Percentiles rank a stretch among this genome's conserved stretches.
Conservation (phyloP, 53 echinoderm and acorn worm genomes). For the Henricia sp. region DNA sequence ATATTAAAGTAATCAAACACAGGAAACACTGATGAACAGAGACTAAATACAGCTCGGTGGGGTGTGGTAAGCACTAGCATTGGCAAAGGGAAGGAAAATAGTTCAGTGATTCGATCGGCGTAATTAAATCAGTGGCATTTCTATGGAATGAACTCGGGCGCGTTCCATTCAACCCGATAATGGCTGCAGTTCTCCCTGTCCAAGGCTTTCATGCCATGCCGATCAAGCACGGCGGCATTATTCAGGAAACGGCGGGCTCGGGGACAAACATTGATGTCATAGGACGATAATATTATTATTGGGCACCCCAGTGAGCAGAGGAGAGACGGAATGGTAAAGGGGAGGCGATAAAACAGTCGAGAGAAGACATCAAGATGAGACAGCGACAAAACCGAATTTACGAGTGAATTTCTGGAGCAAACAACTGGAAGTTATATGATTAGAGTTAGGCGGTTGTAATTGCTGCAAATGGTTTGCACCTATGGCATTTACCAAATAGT, state of each 20-base stretch:
- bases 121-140: constrained; percentile 57
- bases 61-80: constrained; percentile 4
- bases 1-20: too few species aligned
- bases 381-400: constrained; percentile 19
- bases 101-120: constrained; percentile 39
- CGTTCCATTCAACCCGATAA: constrained; percentile 54
- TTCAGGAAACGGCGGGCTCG: constrained; percentile 11
- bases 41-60: constrained; percentile 1
- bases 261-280: constrained; percentile 59
- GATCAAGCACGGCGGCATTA: constrained; percentile 35
- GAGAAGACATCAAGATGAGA: constrained; percentile 11
- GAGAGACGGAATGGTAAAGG: neutral
- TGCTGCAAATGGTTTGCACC: neutral
- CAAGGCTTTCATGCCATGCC: constrained; percentile 31
- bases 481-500: constrained; percentile 10
- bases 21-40: too few species aligned
- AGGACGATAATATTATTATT: constrained; percentile 58
- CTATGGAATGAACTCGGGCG: constrained; percentile 48
- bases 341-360: neutral
- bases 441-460: constrained; percentile 30
- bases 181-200: constrained; percentile 25
- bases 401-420: constrained; percentile 47
- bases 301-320: constrained; percentile 9
- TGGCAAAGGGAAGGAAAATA: constrained; percentile 20
- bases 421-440: constrained; percentile 49